Conservation (phyloP, 1,140 invertebrate genomes). For the Leptinotarsa undecemlineata region DNA sequence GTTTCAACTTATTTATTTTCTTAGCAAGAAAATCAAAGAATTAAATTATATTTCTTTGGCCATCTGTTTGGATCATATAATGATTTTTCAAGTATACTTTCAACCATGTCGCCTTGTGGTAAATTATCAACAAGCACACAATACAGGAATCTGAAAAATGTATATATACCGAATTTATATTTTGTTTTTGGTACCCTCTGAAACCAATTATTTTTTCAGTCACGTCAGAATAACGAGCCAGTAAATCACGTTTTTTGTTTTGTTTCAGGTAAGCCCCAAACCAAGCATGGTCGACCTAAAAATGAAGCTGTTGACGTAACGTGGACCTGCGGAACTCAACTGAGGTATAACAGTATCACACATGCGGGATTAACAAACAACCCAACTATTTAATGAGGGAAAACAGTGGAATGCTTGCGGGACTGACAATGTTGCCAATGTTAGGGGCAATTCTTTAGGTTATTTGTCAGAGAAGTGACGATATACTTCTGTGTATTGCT, state of each 20-base stretch:
- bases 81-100: too few relatives aligned
- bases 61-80: too few relatives aligned
- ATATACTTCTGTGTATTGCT: too few relatives aligned
- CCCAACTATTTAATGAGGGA: slow-evolving; percentile 20
- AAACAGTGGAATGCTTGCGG: neutral
- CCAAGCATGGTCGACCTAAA: slow-evolving; percentile 8
- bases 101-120: too few relatives aligned
- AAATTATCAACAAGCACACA: too few relatives aligned
- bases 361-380: slow-evolving; percentile 28
- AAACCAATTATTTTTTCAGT: slow-evolving; percentile 2
- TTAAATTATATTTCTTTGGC: too few relatives aligned
- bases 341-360: slow-evolving; percentile 27
- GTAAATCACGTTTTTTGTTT: slow-evolving; percentile 24
- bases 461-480: too few relatives aligned
- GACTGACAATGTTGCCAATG: slow-evolving; percentile 11
- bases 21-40: too few relatives aligned
- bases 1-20: too few relatives aligned
- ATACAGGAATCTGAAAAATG: too few relatives aligned
- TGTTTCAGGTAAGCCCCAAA: slow-evolving; percentile 26
- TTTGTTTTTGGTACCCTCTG: neutral
- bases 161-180: too few relatives aligned
- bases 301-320: slow-evolving; percentile 7
- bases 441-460: neutral
- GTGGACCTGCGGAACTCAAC: slow-evolving; percentile 5
- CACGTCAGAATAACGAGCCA: neutral